Evolutionary conservation across 2,888 invertebrate species (phyloP).

Genomic region (Parnassius apollo): DNA sequence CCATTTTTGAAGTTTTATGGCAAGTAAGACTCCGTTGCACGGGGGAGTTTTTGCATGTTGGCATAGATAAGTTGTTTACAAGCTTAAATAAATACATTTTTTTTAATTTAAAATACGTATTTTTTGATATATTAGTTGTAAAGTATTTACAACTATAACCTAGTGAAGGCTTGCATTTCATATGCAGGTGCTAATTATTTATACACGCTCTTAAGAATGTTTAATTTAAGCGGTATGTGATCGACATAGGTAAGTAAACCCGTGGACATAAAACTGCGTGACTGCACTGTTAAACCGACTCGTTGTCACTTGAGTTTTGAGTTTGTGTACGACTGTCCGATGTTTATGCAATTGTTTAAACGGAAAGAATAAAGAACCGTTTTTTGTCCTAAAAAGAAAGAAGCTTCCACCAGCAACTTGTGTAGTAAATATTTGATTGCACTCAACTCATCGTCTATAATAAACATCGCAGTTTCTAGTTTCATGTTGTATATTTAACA

Average conservation of each 20-base stretch:
- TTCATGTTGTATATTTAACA: too few relatives aligned
- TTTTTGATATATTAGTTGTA: neutral
- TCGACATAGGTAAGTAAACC: slow-evolving; percentile 62
- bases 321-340: slow-evolving; percentile 30
- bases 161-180: slow-evolving; percentile 18
- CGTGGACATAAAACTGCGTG: slow-evolving; percentile 59
- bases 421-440: slow-evolving; percentile 4
- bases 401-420: slow-evolving; percentile 5
- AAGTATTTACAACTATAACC: slow-evolving; percentile 6
- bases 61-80: too few relatives aligned
- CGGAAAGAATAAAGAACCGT: slow-evolving; percentile 40
- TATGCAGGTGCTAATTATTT: slow-evolving; percentile 48
- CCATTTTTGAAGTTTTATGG: too few relatives aligned
- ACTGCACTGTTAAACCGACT: slow-evolving; percentile 57
- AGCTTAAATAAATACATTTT: too few relatives aligned
- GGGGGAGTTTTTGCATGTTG: too few relatives aligned
- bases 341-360: slow-evolving; percentile 45
- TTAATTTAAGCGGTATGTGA: slow-evolving; percentile 56
- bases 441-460: too few relatives aligned
- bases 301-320: slow-evolving; percentile 36
- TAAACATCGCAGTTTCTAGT: too few relatives aligned
- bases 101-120: too few relatives aligned
- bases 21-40: too few relatives aligned
- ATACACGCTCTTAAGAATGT: slow-evolving; percentile 48
- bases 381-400: slow-evolving; percentile 35